Base-by-base conservation (phyloP, 2,888 invertebrate species). In the Conistra vaccinii region DNA sequence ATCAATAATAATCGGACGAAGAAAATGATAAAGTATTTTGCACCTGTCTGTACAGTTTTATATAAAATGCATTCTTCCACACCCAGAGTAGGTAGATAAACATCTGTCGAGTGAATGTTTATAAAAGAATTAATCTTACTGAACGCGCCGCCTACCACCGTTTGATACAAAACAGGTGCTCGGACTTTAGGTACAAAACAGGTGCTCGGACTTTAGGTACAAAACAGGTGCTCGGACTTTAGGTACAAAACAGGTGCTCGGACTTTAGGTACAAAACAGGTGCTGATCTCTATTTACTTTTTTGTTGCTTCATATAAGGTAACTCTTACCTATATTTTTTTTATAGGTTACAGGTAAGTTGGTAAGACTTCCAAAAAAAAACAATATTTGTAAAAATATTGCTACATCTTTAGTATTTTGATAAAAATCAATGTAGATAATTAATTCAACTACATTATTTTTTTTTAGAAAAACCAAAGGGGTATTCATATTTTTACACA, bases 81-180 rank as follows among this genome's bases (percentile, higher is more conserved):
- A 68, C 29, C 51, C 32, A 35, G n/a, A 42, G 66, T 61, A 72
- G 29, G 58, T 71, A 80, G 17, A 66, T 69, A 85, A 76, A 82
- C 82, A 85, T 76, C 35, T 73, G 69, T 61, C 29, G 23, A 73
- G 29, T 63, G 53, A 32, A 75, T 88, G 84, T 87, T 88, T 88
- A 84, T 71, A 74, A 81, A 80, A 77, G 57, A 76, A 84, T 84
- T 80, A 82, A 85, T 86, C 71, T 81, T 51, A 17, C 29, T 35
- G 75, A 79, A 76, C 79, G 65, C 73, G 55, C 85, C 83, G 84
- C 87, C 82, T 75, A 69, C 60, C 72, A 73, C 61, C 53, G 83
- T 83, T 84, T 84, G 90, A 90, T 84, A 82, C 42, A 79, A 83
- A 91, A 71, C 89, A 90, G 89, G 84, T 83, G 74, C 65, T 35